Conservation (phyloP, 2,888 invertebrate species). For the Mythimna impura region DNA sequence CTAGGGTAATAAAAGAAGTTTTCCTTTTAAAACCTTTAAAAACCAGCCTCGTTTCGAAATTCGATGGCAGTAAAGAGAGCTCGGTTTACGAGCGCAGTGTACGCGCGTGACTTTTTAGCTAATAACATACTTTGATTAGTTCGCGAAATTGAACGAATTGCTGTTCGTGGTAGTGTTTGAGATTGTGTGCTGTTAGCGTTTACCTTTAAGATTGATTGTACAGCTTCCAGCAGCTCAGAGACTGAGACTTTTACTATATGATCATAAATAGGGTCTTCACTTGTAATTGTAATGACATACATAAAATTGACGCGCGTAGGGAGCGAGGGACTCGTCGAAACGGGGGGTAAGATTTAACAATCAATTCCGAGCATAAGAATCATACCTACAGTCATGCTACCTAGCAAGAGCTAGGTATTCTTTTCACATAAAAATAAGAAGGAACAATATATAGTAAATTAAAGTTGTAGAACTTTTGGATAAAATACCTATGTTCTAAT, state of each 20-base stretch:
- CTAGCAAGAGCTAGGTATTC: no score
- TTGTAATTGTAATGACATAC: background rate
- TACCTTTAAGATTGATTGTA: conserved; percentile 9
- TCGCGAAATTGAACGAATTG: conserved; percentile 67
- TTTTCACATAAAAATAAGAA: no score
- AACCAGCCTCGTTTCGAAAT: conserved; percentile 69
- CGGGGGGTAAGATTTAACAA: no score
- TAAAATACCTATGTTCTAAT: no score
- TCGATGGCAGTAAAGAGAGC: conserved; percentile 77
- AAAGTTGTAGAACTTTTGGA: no score
- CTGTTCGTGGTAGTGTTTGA: conserved; percentile 45
- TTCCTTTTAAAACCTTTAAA: conserved; percentile 81
- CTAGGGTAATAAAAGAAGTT: conserved; percentile 80
- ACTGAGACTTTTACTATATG: no score
- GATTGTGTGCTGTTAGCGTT: conserved; percentile 18
- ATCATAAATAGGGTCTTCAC: background rate
- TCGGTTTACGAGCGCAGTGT: conserved; percentile 66
- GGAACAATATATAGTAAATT: no score
- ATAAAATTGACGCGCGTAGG: no score
- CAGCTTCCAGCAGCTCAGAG: background rate
- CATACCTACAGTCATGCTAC: no score
- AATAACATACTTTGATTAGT: conserved; percentile 77
- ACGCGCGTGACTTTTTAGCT: conserved; percentile 82
- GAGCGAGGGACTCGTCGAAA: no score
- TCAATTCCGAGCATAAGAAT: no score